Conservation (phyloP, 2,888 invertebrate species). For the Agrotis ipsilon region DNA sequence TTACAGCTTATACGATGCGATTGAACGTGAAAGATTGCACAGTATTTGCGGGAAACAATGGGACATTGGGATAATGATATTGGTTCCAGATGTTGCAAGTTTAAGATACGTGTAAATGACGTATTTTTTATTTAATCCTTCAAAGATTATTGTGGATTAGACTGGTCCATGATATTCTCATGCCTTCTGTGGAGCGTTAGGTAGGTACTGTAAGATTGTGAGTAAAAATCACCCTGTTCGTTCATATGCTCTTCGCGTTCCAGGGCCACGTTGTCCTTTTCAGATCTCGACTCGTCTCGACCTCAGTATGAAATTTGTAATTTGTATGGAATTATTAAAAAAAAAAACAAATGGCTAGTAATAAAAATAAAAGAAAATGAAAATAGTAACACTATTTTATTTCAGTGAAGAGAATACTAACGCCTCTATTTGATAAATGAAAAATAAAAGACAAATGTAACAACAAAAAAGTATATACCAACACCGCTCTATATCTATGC, state of each 20-base stretch:
- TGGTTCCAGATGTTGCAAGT: not conserved
- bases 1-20: slow-evolving; percentile 5
- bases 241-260: too few species aligned
- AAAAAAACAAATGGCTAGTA: too few species aligned
- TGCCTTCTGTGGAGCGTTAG: too few species aligned
- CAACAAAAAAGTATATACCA: not conserved
- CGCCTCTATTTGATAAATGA: not conserved
- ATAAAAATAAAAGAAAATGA: not conserved
- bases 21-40: slow-evolving; percentile 5
- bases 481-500: not conserved
- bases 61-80: slow-evolving; percentile 29
- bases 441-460: not conserved
- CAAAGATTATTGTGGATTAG: not conserved
- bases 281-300: too few species aligned
- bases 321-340: too few species aligned
- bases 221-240: too few species aligned
- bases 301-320: too few species aligned
- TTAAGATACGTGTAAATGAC: not conserved
- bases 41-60: slow-evolving; percentile 19
- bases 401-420: not conserved
- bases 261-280: too few species aligned
- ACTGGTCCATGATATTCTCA: not conserved
- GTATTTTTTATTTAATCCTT: not conserved
- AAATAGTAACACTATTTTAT: not conserved
- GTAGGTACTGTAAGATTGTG: too few species aligned